phyloP scores from a whole-genome alignment of 2,113 vertebrate species.

The Nesogale talazaci region DNA sequence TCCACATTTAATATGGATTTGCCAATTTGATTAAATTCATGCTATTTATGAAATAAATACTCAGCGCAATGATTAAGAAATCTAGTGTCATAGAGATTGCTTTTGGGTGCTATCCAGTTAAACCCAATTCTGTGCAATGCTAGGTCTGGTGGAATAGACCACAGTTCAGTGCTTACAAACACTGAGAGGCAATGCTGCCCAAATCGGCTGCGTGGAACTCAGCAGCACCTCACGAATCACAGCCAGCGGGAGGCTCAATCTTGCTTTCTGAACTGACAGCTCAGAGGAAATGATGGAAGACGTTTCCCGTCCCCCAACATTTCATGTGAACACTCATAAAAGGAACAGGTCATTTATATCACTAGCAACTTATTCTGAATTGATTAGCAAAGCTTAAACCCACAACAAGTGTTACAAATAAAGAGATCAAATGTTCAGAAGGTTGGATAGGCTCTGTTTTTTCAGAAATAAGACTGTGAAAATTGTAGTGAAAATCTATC shows the following conservation, averaged over 20 bases:
- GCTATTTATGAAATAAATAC: not conserved
- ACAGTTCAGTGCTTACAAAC: not conserved
- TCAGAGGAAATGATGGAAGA: not conserved
- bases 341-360: not conserved
- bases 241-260: too few species aligned
- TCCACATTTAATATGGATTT: not conserved
- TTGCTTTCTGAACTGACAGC: not conserved
- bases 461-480: constrained; percentile 18
- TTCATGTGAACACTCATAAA: constrained; percentile 22
- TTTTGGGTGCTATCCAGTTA: too few species aligned
- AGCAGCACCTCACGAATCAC: too few species aligned
- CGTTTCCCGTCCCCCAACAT: not conserved
- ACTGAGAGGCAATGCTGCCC: not conserved
- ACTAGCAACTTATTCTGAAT: not conserved
- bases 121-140: too few species aligned
- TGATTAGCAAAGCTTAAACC: not conserved
- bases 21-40: not conserved
- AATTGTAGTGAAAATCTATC: constrained; percentile 36
- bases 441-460: not conserved
- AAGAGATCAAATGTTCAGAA: not conserved
- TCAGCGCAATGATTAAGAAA: not conserved
- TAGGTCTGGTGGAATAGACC: too few species aligned
- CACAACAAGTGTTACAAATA: not conserved
- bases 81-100: not conserved
- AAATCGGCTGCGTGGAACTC: too few species aligned